Conservation (phyloP, 2,797 vertebrate genomes). For the Trematomus bernacchii region DNA sequence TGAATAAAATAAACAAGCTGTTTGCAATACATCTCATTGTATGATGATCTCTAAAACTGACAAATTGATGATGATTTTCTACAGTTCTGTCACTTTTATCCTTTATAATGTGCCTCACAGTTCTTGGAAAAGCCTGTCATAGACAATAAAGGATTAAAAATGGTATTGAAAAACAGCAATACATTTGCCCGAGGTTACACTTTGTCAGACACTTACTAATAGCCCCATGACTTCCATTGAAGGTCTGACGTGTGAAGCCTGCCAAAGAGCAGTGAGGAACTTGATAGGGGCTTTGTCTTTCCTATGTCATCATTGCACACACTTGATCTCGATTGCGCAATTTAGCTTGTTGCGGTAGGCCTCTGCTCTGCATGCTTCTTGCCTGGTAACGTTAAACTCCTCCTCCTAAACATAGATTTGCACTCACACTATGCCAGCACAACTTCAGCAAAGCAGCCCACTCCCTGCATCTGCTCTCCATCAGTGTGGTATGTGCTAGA, state of each 20-base stretch:
- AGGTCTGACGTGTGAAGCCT: conserved; percentile 33
- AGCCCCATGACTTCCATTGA: conserved; percentile 39
- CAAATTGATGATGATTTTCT: background rate
- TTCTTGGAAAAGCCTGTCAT: conserved; percentile 19
- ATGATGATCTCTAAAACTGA: background rate
- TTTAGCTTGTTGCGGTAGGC: conserved; percentile 37
- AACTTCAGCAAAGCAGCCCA: conserved; percentile 76
- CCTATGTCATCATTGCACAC: conserved; percentile 59
- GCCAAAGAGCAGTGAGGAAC: conserved; percentile 33
- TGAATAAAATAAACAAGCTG: conserved; percentile 1
- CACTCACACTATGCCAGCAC: conserved; percentile 66
- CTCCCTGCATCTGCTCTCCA: conserved; percentile 87
- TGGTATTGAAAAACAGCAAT: conserved; percentile 7
- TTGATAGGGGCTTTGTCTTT: conserved; percentile 58
- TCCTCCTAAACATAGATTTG: conserved; percentile 77
- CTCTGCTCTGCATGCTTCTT: conserved; percentile 59
- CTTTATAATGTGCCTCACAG: background rate
- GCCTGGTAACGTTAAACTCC: conserved; percentile 73
- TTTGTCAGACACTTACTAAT: conserved; percentile 1
- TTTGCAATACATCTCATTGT: background rate
- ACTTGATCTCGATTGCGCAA: conserved; percentile 60
- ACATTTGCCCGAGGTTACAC: conserved; percentile 24
- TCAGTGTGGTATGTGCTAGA: conserved; percentile 85
- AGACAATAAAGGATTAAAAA: conserved; percentile 6
- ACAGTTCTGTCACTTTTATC: background rate